phyloP scores from a whole-genome alignment of 2,888 invertebrate genomes.

The Drosophila histrio region DNA sequence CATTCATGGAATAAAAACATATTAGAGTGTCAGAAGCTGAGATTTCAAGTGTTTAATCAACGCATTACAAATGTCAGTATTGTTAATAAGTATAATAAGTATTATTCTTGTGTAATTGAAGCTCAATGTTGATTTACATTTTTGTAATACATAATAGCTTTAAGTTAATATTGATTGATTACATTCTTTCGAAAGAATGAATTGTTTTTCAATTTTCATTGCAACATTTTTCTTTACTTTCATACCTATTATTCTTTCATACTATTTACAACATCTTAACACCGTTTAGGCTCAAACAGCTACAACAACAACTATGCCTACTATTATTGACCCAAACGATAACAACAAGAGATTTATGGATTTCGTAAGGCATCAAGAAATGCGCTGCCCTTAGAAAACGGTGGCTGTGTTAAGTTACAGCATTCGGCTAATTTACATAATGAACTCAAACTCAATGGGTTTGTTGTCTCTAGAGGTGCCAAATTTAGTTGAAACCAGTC shows the following conservation, averaged over 20 bases:
- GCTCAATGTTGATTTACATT: too few species aligned
- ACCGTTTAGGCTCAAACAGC: slow-evolving; percentile 15
- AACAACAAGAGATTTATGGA: slow-evolving; percentile 37
- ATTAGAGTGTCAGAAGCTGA: not conserved
- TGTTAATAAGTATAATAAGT: too few species aligned
- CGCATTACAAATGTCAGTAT: too few species aligned
- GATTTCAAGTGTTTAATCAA: not conserved
- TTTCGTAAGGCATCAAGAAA: slow-evolving; percentile 23
- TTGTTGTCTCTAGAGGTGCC: slow-evolving; percentile 47
- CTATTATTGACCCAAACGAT: slow-evolving; percentile 28
- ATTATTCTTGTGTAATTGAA: too few species aligned
- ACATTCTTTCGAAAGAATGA: too few species aligned
- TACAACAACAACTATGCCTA: not conserved
- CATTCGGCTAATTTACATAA: slow-evolving; percentile 60
- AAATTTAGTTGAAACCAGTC: slow-evolving; percentile 38
- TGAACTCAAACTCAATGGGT: slow-evolving; percentile 28
- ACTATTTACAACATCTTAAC: slow-evolving; percentile 27
- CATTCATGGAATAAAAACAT: not conserved
- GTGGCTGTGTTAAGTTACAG: slow-evolving; percentile 15
- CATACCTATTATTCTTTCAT: too few species aligned
- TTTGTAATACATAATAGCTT: too few species aligned
- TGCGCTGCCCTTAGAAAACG: slow-evolving; percentile 11
- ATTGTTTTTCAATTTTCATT: too few species aligned
- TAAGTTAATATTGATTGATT: too few species aligned
- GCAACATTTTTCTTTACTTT: not conserved